phyloP scores from a whole-genome alignment of 2,113 vertebrate species.

The Embiotoca jacksoni region DNA sequence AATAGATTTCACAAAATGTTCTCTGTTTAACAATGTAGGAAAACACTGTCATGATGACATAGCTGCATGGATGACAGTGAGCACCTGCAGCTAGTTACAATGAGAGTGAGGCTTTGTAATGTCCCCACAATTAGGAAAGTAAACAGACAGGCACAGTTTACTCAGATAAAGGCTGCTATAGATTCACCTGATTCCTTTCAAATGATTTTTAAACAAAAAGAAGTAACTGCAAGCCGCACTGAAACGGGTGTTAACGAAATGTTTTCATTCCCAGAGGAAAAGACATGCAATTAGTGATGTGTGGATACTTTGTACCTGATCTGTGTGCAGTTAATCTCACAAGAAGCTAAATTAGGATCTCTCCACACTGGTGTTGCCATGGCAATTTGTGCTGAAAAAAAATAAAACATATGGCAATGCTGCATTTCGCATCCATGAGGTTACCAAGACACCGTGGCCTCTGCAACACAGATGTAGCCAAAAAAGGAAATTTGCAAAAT shows the following conservation, averaged over 20 bases:
- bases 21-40: constrained; percentile 17
- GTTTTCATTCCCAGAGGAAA: not conserved
- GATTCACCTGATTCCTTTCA: not conserved
- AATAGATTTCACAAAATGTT: constrained; percentile 19
- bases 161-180: not conserved
- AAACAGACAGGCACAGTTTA: not conserved
- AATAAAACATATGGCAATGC: constrained; percentile 45
- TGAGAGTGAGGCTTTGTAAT: constrained; percentile 32
- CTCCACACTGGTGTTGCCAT: constrained; percentile 62
- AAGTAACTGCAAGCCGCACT: not conserved
- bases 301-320: constrained; percentile 29
- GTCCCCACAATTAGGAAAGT: not conserved
- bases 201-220: not conserved
- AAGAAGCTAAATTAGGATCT: constrained; percentile 58
- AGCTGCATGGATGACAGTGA: not conserved
- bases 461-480: not conserved
- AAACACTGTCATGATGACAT: constrained; percentile 5
- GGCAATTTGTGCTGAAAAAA: constrained; percentile 49
- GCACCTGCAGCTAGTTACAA: constrained; percentile 26
- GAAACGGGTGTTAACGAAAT: not conserved
- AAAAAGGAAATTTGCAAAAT: not conserved
- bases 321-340: constrained; percentile 25
- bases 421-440: constrained; percentile 34
- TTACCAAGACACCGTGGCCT: constrained; percentile 15
- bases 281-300: constrained; percentile 5